These are phyloP conservation scores for Heliconius erato DNA, from an alignment of 2,888 invertebrate genomes.

Conservation along the genomic window DNA sequence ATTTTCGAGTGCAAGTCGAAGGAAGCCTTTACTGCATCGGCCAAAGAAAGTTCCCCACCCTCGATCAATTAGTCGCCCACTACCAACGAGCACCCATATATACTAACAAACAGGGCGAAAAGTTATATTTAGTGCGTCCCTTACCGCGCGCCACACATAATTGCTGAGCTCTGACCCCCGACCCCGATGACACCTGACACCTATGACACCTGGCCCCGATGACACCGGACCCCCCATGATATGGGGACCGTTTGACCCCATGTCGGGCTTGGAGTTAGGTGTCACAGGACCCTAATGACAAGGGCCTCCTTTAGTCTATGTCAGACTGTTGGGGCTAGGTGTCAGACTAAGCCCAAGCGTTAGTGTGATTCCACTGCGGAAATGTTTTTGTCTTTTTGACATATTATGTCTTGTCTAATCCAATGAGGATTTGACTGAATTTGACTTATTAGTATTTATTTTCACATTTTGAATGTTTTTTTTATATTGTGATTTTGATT, in stretches of 20 bases:
- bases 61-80: slow-evolving; percentile 98
- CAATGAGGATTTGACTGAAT: neutral
- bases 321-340: neutral
- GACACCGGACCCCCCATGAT: neutral
- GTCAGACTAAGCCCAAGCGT: neutral
- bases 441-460: neutral
- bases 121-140: slow-evolving; percentile 97
- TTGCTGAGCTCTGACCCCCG: slow-evolving; percentile 61
- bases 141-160: slow-evolving; percentile 87
- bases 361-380: neutral
- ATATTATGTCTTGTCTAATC: neutral
- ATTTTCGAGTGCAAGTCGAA: slow-evolving; percentile 99
- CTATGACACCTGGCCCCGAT: neutral
- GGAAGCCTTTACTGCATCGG: slow-evolving; percentile 98
- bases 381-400: neutral
- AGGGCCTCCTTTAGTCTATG: neutral
- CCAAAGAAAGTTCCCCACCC: slow-evolving; percentile 97
- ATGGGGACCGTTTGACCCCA: neutral
- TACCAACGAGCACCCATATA: slow-evolving; percentile 99
- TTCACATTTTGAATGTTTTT: neutral
- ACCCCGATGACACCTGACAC: neutral
- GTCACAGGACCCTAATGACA: neutral
- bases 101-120: slow-evolving; percentile 98
- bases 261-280: neutral
- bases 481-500: neutral